phyloP scores from a whole-genome alignment of 2,888 invertebrate genomes.

The Monochamus alternatus region DNA sequence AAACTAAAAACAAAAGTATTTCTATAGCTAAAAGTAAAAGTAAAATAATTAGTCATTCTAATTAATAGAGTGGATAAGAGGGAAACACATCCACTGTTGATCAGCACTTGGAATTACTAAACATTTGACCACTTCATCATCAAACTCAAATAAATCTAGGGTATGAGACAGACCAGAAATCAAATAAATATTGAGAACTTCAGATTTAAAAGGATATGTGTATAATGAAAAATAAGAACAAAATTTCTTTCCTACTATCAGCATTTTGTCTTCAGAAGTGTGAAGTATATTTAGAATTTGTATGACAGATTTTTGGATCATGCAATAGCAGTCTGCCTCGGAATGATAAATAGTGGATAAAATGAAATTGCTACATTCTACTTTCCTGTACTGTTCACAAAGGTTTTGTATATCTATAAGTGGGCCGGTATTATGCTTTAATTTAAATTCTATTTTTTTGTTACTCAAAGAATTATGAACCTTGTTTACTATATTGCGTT shows the following conservation, averaged over 20 bases:
- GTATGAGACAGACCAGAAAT: background rate
- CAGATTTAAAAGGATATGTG: background rate
- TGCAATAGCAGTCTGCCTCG: constrained; percentile 13
- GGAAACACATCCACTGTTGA: too few relatives aligned
- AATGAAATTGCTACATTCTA: constrained; percentile 11
- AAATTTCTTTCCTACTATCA: too few relatives aligned
- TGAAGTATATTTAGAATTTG: constrained; percentile 16
- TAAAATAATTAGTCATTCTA: too few relatives aligned
- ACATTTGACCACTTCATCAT: constrained; percentile 10
- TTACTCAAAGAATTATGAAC: background rate
- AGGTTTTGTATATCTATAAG: background rate
- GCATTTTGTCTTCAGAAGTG: constrained; percentile 2
- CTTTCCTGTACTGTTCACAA: constrained; percentile 17
- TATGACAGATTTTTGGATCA: constrained; percentile 12
- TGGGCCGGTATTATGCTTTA: constrained; percentile 10
- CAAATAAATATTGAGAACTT: constrained; percentile 14
- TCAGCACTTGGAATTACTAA: background rate
- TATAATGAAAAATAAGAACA: too few relatives aligned
- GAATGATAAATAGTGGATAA: constrained; percentile 14
- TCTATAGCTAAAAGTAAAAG: constrained; percentile 1
- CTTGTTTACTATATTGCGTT: too few relatives aligned
- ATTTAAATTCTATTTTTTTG: background rate
- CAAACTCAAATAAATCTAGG: background rate
- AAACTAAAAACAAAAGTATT: background rate
- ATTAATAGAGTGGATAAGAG: too few relatives aligned